These are phyloP conservation scores for Myrmophylax atrothorax DNA, from an alignment of 2,113 vertebrate genomes.

Conservation along the genomic window DNA sequence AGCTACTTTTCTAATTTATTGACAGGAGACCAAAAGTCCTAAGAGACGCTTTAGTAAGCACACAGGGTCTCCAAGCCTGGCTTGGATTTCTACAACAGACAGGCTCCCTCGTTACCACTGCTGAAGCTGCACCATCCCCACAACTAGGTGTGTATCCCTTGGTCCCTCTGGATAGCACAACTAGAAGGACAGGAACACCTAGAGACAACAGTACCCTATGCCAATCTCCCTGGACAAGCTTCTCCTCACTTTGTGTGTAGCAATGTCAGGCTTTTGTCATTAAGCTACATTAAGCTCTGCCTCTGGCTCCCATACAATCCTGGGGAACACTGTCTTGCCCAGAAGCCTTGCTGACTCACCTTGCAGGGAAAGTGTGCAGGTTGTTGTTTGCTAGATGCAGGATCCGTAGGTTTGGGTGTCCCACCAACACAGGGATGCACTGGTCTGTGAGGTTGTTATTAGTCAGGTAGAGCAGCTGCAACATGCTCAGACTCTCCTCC, in stretches of 20 bases:
- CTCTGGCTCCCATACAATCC: rapidly evolving
- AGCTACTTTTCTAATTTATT: neutral
- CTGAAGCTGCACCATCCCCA: neutral
- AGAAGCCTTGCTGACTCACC: constrained; percentile 70
- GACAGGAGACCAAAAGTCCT: neutral
- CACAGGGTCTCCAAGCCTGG: neutral
- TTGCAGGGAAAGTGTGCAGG: constrained; percentile 91
- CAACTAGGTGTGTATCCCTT: neutral
- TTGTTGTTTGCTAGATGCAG: constrained; percentile 94
- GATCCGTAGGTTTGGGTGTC: constrained; percentile 86
- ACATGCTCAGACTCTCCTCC: constrained; percentile 89
- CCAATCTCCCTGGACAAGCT: neutral
- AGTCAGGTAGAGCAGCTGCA: constrained; percentile 92
- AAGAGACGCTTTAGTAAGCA: neutral
- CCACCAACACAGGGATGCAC: constrained; percentile 85
- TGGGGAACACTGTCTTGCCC: neutral
- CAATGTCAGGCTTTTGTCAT: neutral
- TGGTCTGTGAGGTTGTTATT: constrained; percentile 90
- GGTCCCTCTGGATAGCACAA: neutral
- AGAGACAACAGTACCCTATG: neutral
- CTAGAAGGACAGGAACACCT: neutral
- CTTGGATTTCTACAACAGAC: neutral
- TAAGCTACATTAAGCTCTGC: neutral
- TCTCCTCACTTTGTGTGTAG: neutral
- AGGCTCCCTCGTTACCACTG: neutral